These are phyloP conservation scores for Molothrus ater DNA, from an alignment of 2,797 vertebrate species.

Conservation along the genomic window DNA sequence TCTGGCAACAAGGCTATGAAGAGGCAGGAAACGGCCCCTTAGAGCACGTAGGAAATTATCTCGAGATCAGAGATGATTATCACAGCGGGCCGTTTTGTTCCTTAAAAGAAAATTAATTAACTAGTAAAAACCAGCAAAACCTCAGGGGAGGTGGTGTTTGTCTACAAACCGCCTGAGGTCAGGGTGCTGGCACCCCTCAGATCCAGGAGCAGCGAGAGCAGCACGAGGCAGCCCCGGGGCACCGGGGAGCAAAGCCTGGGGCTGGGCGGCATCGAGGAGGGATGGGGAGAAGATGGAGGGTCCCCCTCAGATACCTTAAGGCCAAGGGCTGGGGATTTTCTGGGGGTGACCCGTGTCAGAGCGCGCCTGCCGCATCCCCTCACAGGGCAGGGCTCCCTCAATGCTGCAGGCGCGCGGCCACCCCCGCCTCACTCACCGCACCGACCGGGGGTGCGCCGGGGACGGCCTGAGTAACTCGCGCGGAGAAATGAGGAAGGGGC, in stretches of 20 bases:
- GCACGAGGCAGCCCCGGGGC: neutral
- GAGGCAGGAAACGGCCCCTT: neutral
- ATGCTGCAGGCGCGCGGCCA: neutral
- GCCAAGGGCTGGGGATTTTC: neutral
- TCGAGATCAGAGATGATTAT: neutral
- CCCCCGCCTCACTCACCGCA: neutral
- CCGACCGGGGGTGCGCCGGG: neutral
- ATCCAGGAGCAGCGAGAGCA: too few relatives aligned
- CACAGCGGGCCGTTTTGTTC: neutral
- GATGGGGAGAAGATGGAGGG: neutral
- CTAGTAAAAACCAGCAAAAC: neutral
- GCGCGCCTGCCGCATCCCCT: neutral
- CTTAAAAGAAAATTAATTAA: neutral
- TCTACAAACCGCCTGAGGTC: neutral
- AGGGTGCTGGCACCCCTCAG: neutral
- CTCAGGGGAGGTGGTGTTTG: neutral
- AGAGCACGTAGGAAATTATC: neutral
- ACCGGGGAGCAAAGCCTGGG: neutral
- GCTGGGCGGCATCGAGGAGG: neutral
- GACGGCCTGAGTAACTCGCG: neutral
- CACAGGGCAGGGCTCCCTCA: neutral
- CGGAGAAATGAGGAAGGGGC: fast-evolving
- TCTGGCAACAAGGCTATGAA: neutral
- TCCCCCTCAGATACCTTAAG: neutral
- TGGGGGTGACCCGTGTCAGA: neutral